These are phyloP conservation scores for Microcaecilia unicolor DNA, from an alignment of 2,797 vertebrate species.

Conservation along the genomic window DNA sequence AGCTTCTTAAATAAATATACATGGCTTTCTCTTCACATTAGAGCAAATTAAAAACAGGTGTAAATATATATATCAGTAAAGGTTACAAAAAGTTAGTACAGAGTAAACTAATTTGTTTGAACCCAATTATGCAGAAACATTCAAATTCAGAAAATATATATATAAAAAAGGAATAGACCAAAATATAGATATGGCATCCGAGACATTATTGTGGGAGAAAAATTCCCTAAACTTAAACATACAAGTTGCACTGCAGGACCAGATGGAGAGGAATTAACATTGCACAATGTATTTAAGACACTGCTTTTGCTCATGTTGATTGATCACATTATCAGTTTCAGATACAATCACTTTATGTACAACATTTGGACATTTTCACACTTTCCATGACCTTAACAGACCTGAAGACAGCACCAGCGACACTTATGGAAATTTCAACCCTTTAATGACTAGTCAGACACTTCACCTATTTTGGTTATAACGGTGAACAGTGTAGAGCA, in stretches of 20 bases:
- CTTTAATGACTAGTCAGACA: no score
- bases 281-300: no score
- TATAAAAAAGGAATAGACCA: slow-evolving; percentile 55
- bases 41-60: slow-evolving; percentile 45
- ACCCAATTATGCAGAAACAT: slow-evolving; percentile 57
- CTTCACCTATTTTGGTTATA: no score
- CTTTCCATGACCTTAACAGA: slow-evolving; percentile 32
- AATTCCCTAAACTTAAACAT: slow-evolving; percentile 38
- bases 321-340: no score
- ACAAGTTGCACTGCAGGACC: no score
- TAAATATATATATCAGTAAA: slow-evolving; percentile 35
- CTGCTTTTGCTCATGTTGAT: no score
- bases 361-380: slow-evolving; percentile 24
- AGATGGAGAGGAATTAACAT: no score
- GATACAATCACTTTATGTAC: no score
- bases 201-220: slow-evolving; percentile 38
- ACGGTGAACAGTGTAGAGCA: no score
- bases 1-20: slow-evolving; percentile 55
- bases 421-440: no score
- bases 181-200: slow-evolving; percentile 52
- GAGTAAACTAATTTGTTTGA: slow-evolving; percentile 64
- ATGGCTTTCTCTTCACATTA: slow-evolving; percentile 55
- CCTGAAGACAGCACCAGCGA: slow-evolving; percentile 29
- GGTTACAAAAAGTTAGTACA: slow-evolving; percentile 61
- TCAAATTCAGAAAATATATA: slow-evolving; percentile 48